Base-by-base conservation (phyloP, 1,140 invertebrate species). In the Portunus trituberculatus region DNA sequence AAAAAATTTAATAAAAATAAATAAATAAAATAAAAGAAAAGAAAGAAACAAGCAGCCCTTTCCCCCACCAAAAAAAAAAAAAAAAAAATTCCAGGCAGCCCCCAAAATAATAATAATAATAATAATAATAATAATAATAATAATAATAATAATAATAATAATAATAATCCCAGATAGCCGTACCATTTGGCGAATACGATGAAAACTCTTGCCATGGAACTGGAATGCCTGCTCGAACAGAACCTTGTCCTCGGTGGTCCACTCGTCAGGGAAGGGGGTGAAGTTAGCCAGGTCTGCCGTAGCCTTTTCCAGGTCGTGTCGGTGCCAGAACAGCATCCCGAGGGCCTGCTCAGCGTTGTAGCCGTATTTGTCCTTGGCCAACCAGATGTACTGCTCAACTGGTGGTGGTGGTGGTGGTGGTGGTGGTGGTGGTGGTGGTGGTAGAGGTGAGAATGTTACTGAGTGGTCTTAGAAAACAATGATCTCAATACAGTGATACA, bases 291-390 rank as follows among this genome's bases (percentile, higher is more conserved):
- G 97, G 97, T 99, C 99, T 96, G 98, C 97, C 3, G 99, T 98
- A 6, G 99, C 99, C 96, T 98, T 98, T 96, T 99, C 98, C 76
- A 99, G 97, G 97, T 99, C 99, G 97, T 99, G 99, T 97, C 99
- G 99, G 96, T 99, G 99, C 99, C 99, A 99, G 97, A 99, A 99
- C 20, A 99, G 97, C 99, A 99, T 99, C 20, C 99, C 99, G 48
- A 99, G 97, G 39, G 99, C 99, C 97, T 99, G 99, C 97, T 99
- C 99, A 67, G 98, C 98, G 97, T 99, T 99, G 96, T 99, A 99
- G 87, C 99, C 99, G 98, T 99, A 99, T 97, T 99, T 99, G 97
- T 99, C 99, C 97, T 99, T 99, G n/a, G 99, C 98, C 96, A 99
- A 98, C 96, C 98, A 98, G 96, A 99, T 98, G 97, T 99, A 99